Conservation (phyloP, 2,797 vertebrate genomes). For the Presbytis comata region DNA sequence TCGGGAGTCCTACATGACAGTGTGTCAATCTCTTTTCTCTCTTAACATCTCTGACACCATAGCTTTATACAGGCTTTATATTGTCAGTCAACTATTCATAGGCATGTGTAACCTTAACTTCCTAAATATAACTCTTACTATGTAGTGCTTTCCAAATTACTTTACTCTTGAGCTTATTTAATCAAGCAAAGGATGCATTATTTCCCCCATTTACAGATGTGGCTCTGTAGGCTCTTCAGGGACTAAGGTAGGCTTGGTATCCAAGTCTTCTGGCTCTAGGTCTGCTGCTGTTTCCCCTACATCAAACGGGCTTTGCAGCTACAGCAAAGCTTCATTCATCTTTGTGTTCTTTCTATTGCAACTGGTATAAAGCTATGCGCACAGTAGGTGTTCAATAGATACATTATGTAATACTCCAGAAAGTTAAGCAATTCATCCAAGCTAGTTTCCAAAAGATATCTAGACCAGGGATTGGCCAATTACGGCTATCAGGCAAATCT, state of each 20-base stretch:
- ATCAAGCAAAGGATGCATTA: neutral
- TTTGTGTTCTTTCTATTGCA: neutral
- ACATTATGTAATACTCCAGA: neutral
- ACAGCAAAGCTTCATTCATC: neutral
- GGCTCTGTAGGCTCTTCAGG: neutral
- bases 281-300: too few relatives aligned
- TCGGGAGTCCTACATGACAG: neutral
- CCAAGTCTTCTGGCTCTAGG: neutral
- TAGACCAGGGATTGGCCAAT: neutral
- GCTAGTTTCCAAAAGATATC: neutral
- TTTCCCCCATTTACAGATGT: neutral
- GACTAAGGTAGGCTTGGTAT: neutral
- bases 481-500: neutral
- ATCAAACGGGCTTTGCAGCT: neutral
- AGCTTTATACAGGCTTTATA: neutral
- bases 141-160: neutral
- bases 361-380: neutral
- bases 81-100: neutral
- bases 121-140: neutral
- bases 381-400: neutral
- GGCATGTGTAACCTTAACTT: neutral
- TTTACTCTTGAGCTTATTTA: neutral
- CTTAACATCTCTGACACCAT: neutral
- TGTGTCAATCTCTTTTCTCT: neutral
- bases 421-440: neutral